Conservation (phyloP, 2,888 invertebrate genomes). For the Leistus spinibarbis region DNA sequence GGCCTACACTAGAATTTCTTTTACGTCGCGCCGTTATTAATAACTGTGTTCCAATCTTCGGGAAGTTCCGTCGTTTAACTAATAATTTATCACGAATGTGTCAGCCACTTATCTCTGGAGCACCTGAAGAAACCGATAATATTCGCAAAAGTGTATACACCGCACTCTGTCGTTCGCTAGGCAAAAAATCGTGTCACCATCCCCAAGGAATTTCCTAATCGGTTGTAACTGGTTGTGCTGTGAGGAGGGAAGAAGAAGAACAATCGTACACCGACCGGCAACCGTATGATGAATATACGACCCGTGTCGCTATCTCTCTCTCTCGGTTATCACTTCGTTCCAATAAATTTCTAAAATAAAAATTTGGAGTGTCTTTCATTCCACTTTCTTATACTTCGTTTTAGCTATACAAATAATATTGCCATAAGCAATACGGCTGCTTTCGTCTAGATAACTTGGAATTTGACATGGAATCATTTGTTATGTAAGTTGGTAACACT, state of each 20-base stretch:
- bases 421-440: not conserved
- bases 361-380: not conserved
- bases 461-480: not conserved
- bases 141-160: not conserved
- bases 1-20: too few relatives aligned
- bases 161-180: not conserved
- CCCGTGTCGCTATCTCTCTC: not conserved
- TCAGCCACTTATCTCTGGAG: conserved; percentile 22
- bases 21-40: conserved; percentile 18
- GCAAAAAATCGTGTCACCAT: not conserved
- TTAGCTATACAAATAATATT: not conserved
- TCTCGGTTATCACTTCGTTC: not conserved
- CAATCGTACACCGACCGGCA: not conserved
- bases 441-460: not conserved
- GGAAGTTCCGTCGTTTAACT: conserved; percentile 26
- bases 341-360: not conserved
- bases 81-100: conserved; percentile 34
- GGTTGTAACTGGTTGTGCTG: not conserved
- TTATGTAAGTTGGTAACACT: not conserved
- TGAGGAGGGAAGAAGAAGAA: not conserved
- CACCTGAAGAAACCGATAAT: conserved; percentile 27
- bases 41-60: conserved; percentile 25
- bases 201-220: not conserved
- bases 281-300: conserved; percentile 6
- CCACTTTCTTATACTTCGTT: not conserved